Evolutionary conservation across 1,140 invertebrate genomes (phyloP), one percentile per base, ranked within the genome.

Genomic region (Scaptomyza graminum): DNA sequence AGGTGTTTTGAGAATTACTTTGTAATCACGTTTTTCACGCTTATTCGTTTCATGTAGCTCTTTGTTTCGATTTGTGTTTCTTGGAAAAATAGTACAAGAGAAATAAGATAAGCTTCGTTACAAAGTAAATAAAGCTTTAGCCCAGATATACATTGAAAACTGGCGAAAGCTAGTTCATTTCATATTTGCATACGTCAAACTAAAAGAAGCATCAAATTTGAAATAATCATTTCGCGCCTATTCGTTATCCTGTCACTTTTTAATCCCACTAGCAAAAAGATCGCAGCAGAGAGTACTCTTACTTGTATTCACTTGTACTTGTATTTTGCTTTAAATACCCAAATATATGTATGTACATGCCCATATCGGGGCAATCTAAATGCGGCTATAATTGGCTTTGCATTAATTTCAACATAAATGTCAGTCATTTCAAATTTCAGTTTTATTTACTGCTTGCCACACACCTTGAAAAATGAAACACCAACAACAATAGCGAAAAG

Each of bases 401-500:
- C 50, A 55, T 64, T 51, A 50, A 47, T 66, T 51, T 49, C 28
- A 54, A 59, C 64, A 41, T 1, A 18, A 57, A 25, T 64, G 31
- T 44, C 28, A 41, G 9, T 44, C 11, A 60, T 37, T n/a, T n/a
- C n/a, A 47, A 66, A 54, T 41, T 65, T 62, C 55, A 49, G 60
- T 60, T 64, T 47, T 65, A 59, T 57, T 59, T 37, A 8, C 25
- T 34, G 12, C 55, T 39, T 69, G 65, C 71, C 82, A 85, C 82
- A 85, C 82, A 85, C 82, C 82, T 85, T 82, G 83, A 88, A 76
- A 84, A 60, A 18, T 16, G 15, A 12, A 66, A 60, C 16, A 22
- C 18, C 4, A 61, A 61, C 37, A 25, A 50, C 13, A 41, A 61
- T 31, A 61, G 61, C 44, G 65, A 61, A 57, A 60, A 46, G 56